Conservation (phyloP, 2,113 vertebrate species). For the Lasiurus cinereus region DNA sequence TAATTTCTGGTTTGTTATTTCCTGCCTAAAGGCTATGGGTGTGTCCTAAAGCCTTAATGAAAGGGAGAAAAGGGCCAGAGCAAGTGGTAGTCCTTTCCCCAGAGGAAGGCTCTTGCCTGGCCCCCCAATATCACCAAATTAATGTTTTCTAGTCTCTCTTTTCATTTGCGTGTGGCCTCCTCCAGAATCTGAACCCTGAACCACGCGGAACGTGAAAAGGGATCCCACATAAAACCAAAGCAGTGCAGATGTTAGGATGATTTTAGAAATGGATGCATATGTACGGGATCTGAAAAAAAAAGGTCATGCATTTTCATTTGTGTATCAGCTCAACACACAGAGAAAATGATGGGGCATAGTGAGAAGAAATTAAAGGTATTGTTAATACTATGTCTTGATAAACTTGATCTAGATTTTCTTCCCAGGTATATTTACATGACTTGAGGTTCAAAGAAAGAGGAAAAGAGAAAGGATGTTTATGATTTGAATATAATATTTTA, state of each 20-base stretch:
- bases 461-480: background rate
- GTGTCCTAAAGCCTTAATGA: too few species aligned
- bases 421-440: background rate
- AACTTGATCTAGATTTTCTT: background rate
- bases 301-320: background rate
- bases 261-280: background rate
- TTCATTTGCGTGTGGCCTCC: too few species aligned
- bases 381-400: background rate
- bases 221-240: too few species aligned
- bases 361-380: background rate
- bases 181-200: too few species aligned
- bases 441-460: background rate
- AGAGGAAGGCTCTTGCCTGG: too few species aligned
- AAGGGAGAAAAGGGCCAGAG: too few species aligned
- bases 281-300: background rate
- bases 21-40: too few species aligned
- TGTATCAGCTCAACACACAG: background rate
- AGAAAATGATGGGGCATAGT: background rate
- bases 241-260: background rate
- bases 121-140: too few species aligned
- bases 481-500: background rate
- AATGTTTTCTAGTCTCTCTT: too few species aligned
- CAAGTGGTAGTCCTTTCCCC: too few species aligned
- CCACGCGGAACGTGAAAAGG: too few species aligned
- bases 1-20: too few species aligned